Conservation (phyloP, 2,113 vertebrate genomes). For the Pyrgilauda ruficollis region DNA sequence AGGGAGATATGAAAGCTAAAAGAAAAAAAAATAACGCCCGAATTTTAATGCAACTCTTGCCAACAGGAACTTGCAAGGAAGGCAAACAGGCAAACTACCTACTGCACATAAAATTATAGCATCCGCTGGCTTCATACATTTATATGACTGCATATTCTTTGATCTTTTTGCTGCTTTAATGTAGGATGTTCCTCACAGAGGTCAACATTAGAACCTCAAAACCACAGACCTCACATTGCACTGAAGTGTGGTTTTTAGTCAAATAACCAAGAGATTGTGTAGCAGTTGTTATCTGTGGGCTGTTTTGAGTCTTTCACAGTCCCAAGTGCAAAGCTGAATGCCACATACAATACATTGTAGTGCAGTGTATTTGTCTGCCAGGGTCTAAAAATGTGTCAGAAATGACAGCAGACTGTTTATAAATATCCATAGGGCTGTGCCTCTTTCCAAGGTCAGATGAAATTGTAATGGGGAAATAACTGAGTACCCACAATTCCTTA, state of each 20-base stretch:
- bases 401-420: neutral
- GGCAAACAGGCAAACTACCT: neutral
- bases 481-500: neutral
- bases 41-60: neutral
- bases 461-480: neutral
- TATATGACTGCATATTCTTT: neutral
- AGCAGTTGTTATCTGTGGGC: neutral
- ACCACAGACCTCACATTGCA: neutral
- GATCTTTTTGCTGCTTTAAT: neutral
- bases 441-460: neutral
- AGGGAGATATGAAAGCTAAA: neutral
- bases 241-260: neutral
- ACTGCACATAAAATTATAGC: neutral
- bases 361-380: neutral
- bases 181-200: neutral
- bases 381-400: neutral
- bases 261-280: neutral
- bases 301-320: neutral
- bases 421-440: neutral
- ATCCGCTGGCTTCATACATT: neutral
- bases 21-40: neutral
- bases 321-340: neutral
- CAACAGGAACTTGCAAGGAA: neutral
- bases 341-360: neutral
- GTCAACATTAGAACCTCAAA: neutral